phyloP scores from a whole-genome alignment of 2,888 invertebrate genomes.

The Automeris io region DNA sequence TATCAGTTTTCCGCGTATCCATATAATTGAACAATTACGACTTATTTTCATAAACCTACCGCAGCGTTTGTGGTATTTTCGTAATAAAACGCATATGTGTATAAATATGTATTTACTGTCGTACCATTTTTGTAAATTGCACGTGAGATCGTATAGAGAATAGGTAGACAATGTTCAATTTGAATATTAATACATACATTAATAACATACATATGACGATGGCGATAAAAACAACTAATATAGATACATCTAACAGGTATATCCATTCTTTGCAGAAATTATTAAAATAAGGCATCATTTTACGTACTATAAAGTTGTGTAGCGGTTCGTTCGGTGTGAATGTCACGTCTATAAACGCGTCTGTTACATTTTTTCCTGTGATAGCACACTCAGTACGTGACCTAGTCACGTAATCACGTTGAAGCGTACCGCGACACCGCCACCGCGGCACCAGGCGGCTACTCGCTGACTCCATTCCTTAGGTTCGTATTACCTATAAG shows the following conservation, averaged over 20 bases:
- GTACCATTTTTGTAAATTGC: too few species aligned
- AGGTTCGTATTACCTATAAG: too few species aligned
- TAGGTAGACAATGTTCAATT: too few species aligned
- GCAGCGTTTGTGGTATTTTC: too few species aligned
- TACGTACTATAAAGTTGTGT: neutral
- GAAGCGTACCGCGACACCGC: slow-evolving; percentile 13
- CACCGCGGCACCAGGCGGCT: slow-evolving; percentile 13
- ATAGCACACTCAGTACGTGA: slow-evolving; percentile 54
- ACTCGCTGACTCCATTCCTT: slow-evolving; percentile 2
- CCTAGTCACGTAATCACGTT: slow-evolving; percentile 53
- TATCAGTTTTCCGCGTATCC: neutral
- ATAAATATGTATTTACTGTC: too few species aligned
- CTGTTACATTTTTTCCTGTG: slow-evolving; percentile 33
- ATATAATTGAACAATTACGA: too few species aligned
- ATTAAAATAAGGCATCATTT: neutral
- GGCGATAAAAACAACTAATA: neutral
- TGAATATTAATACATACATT: too few species aligned
- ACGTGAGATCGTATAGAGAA: too few species aligned
- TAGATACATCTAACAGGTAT: too few species aligned
- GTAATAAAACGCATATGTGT: too few species aligned
- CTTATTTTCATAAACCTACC: too few species aligned
- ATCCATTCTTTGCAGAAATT: neutral
- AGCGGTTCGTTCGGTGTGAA: slow-evolving; percentile 4
- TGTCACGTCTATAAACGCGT: neutral
- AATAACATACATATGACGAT: too few species aligned